Conservation (phyloP, 2,797 vertebrate genomes). For the Microctenopoma lineatum region DNA sequence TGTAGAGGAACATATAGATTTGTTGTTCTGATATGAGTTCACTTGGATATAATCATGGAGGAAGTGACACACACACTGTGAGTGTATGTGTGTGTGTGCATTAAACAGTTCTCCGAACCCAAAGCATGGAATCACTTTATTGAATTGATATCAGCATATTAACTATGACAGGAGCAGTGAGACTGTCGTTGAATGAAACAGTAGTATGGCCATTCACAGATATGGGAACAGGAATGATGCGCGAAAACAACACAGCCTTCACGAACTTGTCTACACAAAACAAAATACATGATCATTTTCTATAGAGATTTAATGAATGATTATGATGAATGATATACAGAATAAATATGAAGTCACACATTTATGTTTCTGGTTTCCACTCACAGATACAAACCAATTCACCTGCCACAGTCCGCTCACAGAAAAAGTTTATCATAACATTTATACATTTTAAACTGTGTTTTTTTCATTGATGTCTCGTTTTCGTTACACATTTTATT, state of each 20-base stretch:
- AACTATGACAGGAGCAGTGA: conserved; percentile 54
- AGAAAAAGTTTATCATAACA: conserved; percentile 15
- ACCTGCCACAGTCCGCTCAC: background rate
- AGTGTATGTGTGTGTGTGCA: background rate
- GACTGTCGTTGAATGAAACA: conserved; percentile 69
- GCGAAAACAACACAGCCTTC: conserved; percentile 41
- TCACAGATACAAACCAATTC: background rate
- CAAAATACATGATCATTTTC: conserved; percentile 26
- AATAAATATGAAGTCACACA: conserved; percentile 24
- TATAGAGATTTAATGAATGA: conserved; percentile 38
- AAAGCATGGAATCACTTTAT: conserved; percentile 68
- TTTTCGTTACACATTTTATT: background rate
- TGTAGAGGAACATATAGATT: no score
- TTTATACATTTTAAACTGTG: background rate
- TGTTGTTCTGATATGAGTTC: no score
- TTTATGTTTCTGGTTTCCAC: background rate
- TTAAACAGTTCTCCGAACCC: conserved; percentile 1
- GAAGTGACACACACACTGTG: no score
- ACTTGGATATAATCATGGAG: no score
- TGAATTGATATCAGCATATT: conserved; percentile 64
- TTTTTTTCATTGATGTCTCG: background rate
- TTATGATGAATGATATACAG: conserved; percentile 44
- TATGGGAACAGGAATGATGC: conserved; percentile 44
- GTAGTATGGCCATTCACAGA: conserved; percentile 69
- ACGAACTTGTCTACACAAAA: conserved; percentile 16